Evolutionary conservation across 2,797 vertebrate species (phyloP).

Genomic region (Sebastes trivittatus): DNA sequence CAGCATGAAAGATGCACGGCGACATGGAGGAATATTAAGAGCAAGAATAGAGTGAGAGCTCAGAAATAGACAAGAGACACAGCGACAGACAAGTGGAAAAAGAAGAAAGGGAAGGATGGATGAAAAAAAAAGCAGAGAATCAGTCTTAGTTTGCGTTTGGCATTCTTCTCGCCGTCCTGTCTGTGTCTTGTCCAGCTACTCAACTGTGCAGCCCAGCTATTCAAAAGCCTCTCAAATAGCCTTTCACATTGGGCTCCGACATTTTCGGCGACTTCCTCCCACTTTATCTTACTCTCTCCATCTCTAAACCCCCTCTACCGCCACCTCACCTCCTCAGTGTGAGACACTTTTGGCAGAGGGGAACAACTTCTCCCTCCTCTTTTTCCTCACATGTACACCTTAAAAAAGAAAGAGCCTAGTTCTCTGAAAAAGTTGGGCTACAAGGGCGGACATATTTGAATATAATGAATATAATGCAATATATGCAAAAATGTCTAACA

Average conservation of each 20-base stretch:
- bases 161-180: constrained; percentile 65
- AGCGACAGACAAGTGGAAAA: constrained; percentile 25
- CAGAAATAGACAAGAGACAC: constrained; percentile 42
- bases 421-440: background rate
- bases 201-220: constrained; percentile 55
- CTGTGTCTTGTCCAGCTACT: constrained; percentile 61
- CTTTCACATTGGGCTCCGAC: constrained; percentile 32
- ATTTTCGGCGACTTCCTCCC: constrained; percentile 30
- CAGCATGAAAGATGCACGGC: constrained; percentile 50
- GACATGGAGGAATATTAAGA: constrained; percentile 60
- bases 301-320: constrained; percentile 21
- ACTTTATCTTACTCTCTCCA: constrained; percentile 31
- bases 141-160: constrained; percentile 55
- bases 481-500: background rate
- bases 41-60: constrained; percentile 52
- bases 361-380: background rate
- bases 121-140: constrained; percentile 49
- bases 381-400: background rate
- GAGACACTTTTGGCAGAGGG: constrained; percentile 6
- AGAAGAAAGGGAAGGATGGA: constrained; percentile 30
- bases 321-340: constrained; percentile 22
- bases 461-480: background rate
- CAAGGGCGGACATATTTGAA: background rate
- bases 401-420: too few species aligned
- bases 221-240: constrained; percentile 67